Conservation (phyloP, 2,797 vertebrate genomes). For the Kryptopterus vitreolus region DNA sequence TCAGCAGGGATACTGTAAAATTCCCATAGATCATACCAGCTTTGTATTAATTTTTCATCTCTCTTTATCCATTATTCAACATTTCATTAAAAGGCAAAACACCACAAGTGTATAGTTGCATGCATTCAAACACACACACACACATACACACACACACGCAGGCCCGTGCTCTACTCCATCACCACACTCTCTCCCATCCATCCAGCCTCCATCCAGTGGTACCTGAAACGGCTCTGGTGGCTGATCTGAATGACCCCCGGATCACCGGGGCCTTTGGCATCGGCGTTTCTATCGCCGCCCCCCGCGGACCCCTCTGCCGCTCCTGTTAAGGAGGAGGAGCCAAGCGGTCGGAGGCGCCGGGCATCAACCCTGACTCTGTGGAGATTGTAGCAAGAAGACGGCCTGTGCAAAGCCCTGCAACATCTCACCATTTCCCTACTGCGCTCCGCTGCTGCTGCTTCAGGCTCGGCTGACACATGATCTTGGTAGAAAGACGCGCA, state of each 20-base stretch:
- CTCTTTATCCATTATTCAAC: background rate
- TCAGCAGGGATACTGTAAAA: background rate
- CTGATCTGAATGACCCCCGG: constrained; percentile 61
- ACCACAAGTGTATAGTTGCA: background rate
- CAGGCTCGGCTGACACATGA: constrained; percentile 83
- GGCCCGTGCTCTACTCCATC: constrained; percentile 33
- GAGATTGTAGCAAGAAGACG: constrained; percentile 77
- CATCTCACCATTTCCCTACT: constrained; percentile 90
- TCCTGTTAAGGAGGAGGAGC: constrained; percentile 52
- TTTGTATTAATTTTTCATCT: background rate
- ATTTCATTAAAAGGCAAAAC: background rate
- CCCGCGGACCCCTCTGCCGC: constrained; percentile 66
- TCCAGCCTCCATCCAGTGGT: constrained; percentile 55
- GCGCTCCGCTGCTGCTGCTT: constrained; percentile 62
- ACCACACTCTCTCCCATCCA: constrained; percentile 39
- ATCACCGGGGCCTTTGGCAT: constrained; percentile 60
- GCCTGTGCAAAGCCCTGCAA: constrained; percentile 76
- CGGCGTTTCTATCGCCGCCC: constrained; percentile 55
- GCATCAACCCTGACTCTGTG: constrained; percentile 81
- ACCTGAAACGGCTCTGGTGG: constrained; percentile 83
- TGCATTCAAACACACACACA: constrained; percentile 2
- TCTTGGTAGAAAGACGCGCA: constrained; percentile 60
- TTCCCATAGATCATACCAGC: constrained; percentile 20
- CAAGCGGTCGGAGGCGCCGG: constrained; percentile 72
- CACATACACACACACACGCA: constrained; percentile 13